Conservation (phyloP, 2,113 vertebrate genomes). For the Mellivora capensis region DNA sequence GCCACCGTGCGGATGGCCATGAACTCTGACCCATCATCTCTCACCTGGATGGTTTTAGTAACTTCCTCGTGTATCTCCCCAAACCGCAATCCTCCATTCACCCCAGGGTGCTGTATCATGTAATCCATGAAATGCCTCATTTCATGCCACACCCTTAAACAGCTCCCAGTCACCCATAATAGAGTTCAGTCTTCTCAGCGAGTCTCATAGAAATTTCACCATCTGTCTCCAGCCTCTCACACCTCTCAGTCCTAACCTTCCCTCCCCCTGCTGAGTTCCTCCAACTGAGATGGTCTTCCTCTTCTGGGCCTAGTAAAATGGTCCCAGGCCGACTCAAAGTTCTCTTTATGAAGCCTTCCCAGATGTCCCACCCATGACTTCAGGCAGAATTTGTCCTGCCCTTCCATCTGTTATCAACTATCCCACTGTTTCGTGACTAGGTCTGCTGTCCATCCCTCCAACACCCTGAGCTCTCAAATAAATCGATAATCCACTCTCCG, state of each 20-base stretch:
- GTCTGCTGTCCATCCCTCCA: background rate
- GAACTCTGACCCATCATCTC: background rate
- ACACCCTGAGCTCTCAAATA: background rate
- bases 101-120: background rate
- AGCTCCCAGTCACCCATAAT: background rate
- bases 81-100: background rate
- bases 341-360: background rate
- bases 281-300: background rate
- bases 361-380: background rate
- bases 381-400: background rate
- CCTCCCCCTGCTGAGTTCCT: background rate
- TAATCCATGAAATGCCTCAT: background rate
- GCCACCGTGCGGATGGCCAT: accelerated
- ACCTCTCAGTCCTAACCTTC: background rate
- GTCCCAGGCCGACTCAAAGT: background rate
- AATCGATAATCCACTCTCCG: background rate
- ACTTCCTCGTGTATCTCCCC: background rate
- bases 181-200: background rate
- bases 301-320: background rate
- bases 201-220: background rate
- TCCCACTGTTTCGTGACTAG: background rate
- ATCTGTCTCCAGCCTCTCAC: background rate
- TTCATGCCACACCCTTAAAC: background rate
- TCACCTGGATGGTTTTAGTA: background rate
- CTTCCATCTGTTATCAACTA: background rate